phyloP scores from a whole-genome alignment of 2,113 vertebrate genomes.

The Podiceps cristatus region DNA sequence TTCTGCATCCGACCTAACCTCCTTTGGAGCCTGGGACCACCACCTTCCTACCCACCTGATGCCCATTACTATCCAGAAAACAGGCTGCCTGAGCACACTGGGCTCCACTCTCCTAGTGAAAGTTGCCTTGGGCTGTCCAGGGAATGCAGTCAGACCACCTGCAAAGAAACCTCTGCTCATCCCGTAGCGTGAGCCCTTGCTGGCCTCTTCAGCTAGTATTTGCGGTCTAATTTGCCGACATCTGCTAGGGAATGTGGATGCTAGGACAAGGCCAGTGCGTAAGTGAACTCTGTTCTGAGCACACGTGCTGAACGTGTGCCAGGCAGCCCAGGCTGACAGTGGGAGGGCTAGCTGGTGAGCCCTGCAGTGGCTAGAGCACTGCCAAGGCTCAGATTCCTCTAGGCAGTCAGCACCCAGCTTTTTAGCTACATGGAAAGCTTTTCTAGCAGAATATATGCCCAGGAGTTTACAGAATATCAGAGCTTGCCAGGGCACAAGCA shows the following conservation, averaged over 20 bases:
- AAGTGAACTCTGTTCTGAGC: neutral
- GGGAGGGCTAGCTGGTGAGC: rapidly evolving
- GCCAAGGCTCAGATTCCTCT: rapidly evolving
- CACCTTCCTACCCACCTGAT: neutral
- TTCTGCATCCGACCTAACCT: neutral
- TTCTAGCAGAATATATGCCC: neutral
- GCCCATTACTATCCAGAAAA: rapidly evolving
- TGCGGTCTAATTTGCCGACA: rapidly evolving
- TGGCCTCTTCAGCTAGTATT: neutral
- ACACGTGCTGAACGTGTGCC: rapidly evolving
- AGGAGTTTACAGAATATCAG: neutral
- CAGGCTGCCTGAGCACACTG: rapidly evolving
- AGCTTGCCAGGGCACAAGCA: neutral
- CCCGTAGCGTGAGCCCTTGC: too few species aligned
- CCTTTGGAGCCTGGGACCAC: neutral
- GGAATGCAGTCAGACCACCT: neutral
- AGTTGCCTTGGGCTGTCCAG: neutral
- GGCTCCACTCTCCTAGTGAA: neutral
- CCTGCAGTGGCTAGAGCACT: rapidly evolving
- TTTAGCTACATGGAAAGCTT: neutral
- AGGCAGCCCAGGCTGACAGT: neutral
- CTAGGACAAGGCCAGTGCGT: too few species aligned
- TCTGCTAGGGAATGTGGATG: rapidly evolving
- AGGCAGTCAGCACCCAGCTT: neutral
- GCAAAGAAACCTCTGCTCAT: neutral